Base-by-base conservation (phyloP, 2,113 vertebrate genomes). In the Amphiprion percula region DNA sequence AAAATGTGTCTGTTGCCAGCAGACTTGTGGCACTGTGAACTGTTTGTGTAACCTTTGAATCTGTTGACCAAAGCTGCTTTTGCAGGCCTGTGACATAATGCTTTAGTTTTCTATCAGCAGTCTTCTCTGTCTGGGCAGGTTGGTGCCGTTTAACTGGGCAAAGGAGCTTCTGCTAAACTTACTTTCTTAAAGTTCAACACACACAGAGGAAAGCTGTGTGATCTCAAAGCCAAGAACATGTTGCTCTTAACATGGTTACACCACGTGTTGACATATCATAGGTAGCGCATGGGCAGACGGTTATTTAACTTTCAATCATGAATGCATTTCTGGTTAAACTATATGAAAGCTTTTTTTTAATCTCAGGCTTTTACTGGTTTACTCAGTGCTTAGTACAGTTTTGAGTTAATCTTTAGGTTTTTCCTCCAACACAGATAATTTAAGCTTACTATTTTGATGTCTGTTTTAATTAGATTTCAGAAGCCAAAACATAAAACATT, bases 11-110 rank as follows among this genome's bases (percentile, higher is more conserved):
- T 49, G 46, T 66, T 17, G n/a, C 50, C 47, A 44, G 4, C 44
- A 65, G 33, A 69, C 6, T 46, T 58, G 63, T 80, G 62, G 24
- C 61, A 30, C 37, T 37, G 19, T 58, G 52, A 64, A 21, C 60
- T 71, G 39, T 80, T 79, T 82, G 39, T 64, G 44, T 64, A 80
- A 84, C 79, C 71, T 84, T 89, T 87, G 77, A 74, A 63, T 82
- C 74, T 74, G 63, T 84, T 74, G 63, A 73, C 54, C 14, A 41
- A 50, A 53, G 30, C 59, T 74, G 50, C 54, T 9, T 73, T 49
- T 64, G 9, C 44, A 41, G 10, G 8, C 33, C 74, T 66, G n/a
- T 67, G 41, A 47, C 46, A 33, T 16, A 10, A 37, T 44, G 9
- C 8, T 70, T 47, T 66, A 53, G 39, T 61, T 85, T 63, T 17